These are phyloP conservation scores for Psilopogon haemacephalus DNA, from an alignment of 2,113 vertebrate species.

Conservation along the genomic window DNA sequence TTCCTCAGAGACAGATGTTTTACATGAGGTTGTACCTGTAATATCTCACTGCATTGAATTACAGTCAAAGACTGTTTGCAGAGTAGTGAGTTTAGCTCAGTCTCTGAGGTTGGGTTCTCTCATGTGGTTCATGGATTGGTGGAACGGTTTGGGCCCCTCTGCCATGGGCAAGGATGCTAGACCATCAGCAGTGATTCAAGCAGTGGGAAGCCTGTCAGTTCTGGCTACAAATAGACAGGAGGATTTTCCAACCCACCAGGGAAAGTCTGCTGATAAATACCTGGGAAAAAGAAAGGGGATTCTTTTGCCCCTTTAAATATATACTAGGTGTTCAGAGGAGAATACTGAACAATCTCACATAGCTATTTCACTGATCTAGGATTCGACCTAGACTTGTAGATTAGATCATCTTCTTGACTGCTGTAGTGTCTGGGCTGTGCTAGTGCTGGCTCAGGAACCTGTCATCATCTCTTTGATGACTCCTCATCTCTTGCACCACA, in stretches of 20 bases:
- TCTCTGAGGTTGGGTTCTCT: background rate
- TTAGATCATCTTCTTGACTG: conserved; percentile 2
- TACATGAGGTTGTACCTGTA: background rate
- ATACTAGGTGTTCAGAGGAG: background rate
- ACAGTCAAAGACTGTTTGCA: background rate
- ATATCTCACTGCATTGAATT: conserved; percentile 39
- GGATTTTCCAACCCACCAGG: background rate
- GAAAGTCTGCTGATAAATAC: conserved; percentile 15
- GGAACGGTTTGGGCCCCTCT: too few relatives aligned
- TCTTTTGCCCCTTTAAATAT: background rate
- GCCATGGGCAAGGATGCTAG: too few relatives aligned
- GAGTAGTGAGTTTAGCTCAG: background rate
- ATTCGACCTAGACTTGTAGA: background rate
- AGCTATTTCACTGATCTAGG: background rate
- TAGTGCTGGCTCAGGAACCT: conserved; percentile 11
- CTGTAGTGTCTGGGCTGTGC: background rate
- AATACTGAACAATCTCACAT: background rate
- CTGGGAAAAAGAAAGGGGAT: background rate
- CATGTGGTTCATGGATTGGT: background rate
- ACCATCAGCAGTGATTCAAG: background rate
- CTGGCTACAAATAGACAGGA: background rate
- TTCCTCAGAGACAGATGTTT: conserved; percentile 6
- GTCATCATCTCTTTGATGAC: background rate
- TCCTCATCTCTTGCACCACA: background rate
- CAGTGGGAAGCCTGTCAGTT: background rate